Percentiles rank a stretch among this genome's conserved stretches.
Conservation (phyloP, 2,797 vertebrate genomes). For the Gymnoscopelus microlampas region DNA sequence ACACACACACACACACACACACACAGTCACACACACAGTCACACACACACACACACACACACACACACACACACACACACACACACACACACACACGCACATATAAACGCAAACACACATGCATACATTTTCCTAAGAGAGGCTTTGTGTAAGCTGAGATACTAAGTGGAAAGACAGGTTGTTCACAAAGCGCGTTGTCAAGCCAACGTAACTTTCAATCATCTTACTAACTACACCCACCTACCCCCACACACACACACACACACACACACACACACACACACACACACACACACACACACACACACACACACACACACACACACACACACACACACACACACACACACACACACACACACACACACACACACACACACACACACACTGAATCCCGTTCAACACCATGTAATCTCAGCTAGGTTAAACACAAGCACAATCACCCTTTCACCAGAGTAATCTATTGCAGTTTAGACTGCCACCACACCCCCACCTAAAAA, state of each 20-base stretch:
- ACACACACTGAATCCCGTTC: conserved; percentile 7
- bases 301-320: conserved; percentile 7
- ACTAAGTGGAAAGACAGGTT: conserved; percentile 42
- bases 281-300: conserved; percentile 12
- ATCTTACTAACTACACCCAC: background rate
- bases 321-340: background rate
- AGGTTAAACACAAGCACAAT: background rate
- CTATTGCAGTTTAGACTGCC: no score
- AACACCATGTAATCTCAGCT: background rate
- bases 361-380: conserved; percentile 16
- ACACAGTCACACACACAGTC: background rate
- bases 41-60: background rate
- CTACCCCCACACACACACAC: background rate
- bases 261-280: background rate
- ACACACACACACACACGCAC: conserved; percentile 3
- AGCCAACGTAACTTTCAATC: conserved; percentile 12
- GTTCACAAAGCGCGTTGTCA: conserved; percentile 5
- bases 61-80: background rate
- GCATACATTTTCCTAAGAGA: conserved; percentile 17
- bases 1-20: no score
- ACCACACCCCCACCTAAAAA: background rate
- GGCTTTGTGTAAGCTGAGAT: conserved; percentile 19
- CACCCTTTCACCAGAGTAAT: no score
- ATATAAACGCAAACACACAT: conserved; percentile 4
- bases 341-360: conserved; percentile 6